phyloP scores from a whole-genome alignment of 2,797 vertebrate genomes.

The Tapirus indicus region DNA sequence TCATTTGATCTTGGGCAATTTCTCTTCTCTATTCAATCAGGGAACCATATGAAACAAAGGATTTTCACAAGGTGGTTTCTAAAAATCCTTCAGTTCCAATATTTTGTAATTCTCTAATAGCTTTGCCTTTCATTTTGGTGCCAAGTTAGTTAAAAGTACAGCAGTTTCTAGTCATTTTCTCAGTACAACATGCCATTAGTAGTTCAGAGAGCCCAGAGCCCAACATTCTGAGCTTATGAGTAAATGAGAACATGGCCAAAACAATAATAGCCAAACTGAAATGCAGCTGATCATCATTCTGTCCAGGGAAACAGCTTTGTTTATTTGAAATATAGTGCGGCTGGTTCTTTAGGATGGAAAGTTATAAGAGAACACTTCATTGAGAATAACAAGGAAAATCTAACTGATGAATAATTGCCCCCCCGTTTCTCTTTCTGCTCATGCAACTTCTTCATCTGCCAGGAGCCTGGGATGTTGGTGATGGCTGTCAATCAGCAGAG shows the following conservation, averaged over 20 bases:
- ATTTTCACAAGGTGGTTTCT: background rate
- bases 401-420: constrained; percentile 22
- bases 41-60: background rate
- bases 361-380: constrained; percentile 47
- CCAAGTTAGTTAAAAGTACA: constrained; percentile 35
- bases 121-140: background rate
- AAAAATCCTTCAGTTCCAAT: constrained; percentile 17
- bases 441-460: background rate
- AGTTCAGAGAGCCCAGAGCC: constrained; percentile 50
- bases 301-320: constrained; percentile 45
- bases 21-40: constrained; percentile 22
- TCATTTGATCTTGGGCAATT: background rate
- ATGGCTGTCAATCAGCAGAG: background rate
- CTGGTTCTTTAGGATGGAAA: constrained; percentile 54
- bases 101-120: constrained; percentile 44
- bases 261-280: constrained; percentile 37
- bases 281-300: constrained; percentile 11
- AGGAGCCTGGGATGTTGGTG: background rate
- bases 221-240: background rate
- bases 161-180: constrained; percentile 1
- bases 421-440: constrained; percentile 14
- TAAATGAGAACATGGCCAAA: constrained; percentile 26
- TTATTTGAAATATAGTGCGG: constrained; percentile 54
- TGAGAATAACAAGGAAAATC: constrained; percentile 9
- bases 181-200: background rate